Evolutionary conservation across 2,888 invertebrate genomes (phyloP).

Genomic region (Apotomis turbidana): DNA sequence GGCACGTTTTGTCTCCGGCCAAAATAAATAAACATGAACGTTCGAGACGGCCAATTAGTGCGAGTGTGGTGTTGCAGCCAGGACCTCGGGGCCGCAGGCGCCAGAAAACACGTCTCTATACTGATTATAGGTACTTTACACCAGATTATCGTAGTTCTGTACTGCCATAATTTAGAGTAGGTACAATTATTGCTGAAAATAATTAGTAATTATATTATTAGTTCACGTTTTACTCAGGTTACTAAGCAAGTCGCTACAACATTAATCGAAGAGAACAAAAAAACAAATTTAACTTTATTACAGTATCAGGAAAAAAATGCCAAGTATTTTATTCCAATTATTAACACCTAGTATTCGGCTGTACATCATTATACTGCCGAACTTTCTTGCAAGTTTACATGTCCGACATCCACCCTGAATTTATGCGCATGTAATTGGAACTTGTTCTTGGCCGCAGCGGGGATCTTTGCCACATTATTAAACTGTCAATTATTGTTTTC

Average conservation of each 20-base stretch:
- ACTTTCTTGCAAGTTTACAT: slow-evolving; percentile 25
- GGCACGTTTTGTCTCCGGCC: slow-evolving; percentile 35
- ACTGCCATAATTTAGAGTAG: no score
- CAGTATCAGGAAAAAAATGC: no score
- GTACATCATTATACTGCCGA: neutral
- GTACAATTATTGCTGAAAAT: neutral
- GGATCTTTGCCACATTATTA: slow-evolving; percentile 56
- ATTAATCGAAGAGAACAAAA: no score
- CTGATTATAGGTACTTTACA: neutral
- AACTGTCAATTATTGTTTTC: slow-evolving; percentile 44
- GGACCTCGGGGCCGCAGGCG: neutral
- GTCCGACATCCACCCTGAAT: slow-evolving; percentile 46
- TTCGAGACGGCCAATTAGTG: slow-evolving; percentile 37
- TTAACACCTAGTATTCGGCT: slow-evolving; percentile 4
- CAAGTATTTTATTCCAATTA: neutral
- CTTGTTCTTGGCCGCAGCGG: slow-evolving; percentile 50
- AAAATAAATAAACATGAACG: slow-evolving; percentile 42
- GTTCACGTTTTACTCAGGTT: no score
- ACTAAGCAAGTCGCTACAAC: no score
- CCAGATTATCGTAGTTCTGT: no score
- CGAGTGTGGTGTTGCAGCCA: slow-evolving; percentile 35
- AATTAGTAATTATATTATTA: no score
- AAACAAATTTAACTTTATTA: no score
- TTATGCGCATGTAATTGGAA: slow-evolving; percentile 54
- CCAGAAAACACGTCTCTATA: slow-evolving; percentile 4